A percentile compares a stretch with the other conserved stretches of the same genome.
phyloP scores from a whole-genome alignment of 2,113 vertebrate species.

The Oreocharis arfaki region DNA sequence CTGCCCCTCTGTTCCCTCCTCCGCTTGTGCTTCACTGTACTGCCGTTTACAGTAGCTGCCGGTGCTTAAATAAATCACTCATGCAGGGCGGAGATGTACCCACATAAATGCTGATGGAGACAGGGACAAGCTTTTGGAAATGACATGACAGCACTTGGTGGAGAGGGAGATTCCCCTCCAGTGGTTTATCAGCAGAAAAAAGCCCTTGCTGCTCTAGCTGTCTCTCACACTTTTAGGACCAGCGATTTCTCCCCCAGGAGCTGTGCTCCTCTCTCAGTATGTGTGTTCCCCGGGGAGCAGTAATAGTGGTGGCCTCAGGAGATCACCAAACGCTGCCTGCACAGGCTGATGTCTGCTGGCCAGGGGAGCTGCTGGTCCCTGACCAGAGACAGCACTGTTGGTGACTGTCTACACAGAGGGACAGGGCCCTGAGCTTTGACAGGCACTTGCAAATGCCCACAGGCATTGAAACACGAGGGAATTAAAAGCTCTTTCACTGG shows the following conservation, averaged over 20 bases:
- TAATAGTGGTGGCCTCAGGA: neutral
- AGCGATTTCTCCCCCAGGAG: neutral
- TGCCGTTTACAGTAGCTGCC: neutral
- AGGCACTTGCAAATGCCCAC: neutral
- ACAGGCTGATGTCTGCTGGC: neutral
- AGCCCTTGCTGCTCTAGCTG: neutral
- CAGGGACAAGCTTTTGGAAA: constrained; percentile 29
- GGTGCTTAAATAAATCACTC: constrained; percentile 38
- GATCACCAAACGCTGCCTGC: neutral
- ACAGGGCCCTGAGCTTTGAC: neutral
- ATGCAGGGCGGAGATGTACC: constrained; percentile 1
- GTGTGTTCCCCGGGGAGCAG: neutral
- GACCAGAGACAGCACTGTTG: accelerated
- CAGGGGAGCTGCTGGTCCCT: neutral
- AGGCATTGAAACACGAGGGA: neutral
- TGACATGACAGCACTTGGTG: neutral
- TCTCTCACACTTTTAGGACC: neutral
- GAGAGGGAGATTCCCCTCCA: neutral
- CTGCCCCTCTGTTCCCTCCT: neutral
- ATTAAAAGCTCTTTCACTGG: neutral
- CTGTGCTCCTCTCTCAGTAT: neutral
- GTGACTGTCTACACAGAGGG: neutral
- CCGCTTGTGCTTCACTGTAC: neutral
- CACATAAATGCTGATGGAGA: constrained; percentile 22
- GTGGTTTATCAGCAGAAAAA: neutral